Percentiles rank a stretch among this genome's conserved stretches.
These are phyloP conservation scores for Drosophila nigritarsus DNA, from an alignment of 2,888 invertebrate genomes.

Conservation along the genomic window DNA sequence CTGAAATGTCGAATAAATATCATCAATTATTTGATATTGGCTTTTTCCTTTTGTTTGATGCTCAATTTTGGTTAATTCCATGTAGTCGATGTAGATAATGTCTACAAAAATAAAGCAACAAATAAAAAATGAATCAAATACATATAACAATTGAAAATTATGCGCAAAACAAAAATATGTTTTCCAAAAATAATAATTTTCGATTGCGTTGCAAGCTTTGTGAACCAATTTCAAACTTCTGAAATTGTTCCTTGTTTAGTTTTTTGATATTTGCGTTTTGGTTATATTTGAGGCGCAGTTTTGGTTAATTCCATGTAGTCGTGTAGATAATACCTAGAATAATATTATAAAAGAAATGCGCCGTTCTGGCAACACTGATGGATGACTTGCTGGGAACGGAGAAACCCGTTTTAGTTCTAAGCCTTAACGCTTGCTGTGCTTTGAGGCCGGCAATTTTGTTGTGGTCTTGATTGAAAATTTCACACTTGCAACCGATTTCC, in stretches of 20 bases:
- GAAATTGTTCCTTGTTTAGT: not conserved
- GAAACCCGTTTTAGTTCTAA: conserved; percentile 44
- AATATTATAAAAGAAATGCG: not conserved
- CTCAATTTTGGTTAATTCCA: not conserved
- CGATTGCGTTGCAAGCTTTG: not conserved
- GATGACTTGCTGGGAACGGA: conserved; percentile 20
- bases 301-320: not conserved
- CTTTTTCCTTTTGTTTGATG: not conserved
- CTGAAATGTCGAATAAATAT: not conserved
- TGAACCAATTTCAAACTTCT: not conserved
- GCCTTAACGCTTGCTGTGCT: conserved; percentile 39
- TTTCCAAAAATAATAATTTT: not conserved
- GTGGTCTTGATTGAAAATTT: conserved; percentile 3
- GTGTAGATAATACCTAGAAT: not conserved
- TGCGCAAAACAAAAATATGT: not conserved
- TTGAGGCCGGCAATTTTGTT: not conserved
- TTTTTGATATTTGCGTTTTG: not conserved
- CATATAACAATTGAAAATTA: not conserved
- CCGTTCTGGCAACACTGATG: conserved; percentile 1
- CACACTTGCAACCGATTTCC: conserved; percentile 2
- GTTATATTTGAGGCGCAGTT: not conserved
- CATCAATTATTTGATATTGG: too few species aligned
- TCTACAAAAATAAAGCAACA: not conserved
- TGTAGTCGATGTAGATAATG: not conserved
- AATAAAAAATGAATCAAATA: not conserved